Conservation (phyloP, 2,888 invertebrate genomes). For the Oscheius sp. region DNA sequence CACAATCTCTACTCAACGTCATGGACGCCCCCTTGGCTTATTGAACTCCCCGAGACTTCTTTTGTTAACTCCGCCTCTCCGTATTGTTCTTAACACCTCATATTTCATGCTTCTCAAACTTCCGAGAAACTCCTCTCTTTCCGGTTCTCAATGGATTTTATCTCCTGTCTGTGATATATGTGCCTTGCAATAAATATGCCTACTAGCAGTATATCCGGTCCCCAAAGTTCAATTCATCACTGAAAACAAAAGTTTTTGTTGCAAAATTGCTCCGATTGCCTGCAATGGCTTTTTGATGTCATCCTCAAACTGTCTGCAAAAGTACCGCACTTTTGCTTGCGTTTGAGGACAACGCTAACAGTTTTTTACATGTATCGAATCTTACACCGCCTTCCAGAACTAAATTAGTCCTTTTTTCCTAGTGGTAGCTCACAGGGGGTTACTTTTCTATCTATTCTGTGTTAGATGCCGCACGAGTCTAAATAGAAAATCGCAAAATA, state of each 20-base stretch:
- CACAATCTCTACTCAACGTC: slow-evolving; percentile 32
- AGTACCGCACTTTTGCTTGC: too few relatives aligned
- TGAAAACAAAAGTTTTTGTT: not conserved
- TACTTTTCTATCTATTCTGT: too few relatives aligned
- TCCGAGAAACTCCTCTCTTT: slow-evolving; percentile 5
- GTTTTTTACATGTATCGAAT: too few relatives aligned
- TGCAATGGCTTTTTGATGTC: too few relatives aligned
- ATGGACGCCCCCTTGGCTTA: slow-evolving; percentile 32
- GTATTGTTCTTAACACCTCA: slow-evolving; percentile 25
- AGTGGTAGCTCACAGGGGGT: too few relatives aligned
- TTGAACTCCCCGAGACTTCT: slow-evolving; percentile 18
- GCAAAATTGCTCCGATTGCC: not conserved
- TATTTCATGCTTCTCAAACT: slow-evolving; percentile 5
- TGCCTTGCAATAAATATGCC: slow-evolving; percentile 20
- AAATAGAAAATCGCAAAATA: too few relatives aligned
- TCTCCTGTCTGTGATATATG: slow-evolving; percentile 27
- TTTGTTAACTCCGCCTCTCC: slow-evolving; percentile 22
- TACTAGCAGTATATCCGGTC: slow-evolving; percentile 6
- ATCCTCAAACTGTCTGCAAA: too few relatives aligned
- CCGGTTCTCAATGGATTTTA: slow-evolving; percentile 13
- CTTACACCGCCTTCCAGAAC: too few relatives aligned
- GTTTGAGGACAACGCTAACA: too few relatives aligned
- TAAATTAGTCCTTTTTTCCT: too few relatives aligned
- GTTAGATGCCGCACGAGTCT: too few relatives aligned
- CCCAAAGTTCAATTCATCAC: slow-evolving; percentile 1